Conservation (phyloP, 1,140 invertebrate species). For the Globodera ellingtonae region DNA sequence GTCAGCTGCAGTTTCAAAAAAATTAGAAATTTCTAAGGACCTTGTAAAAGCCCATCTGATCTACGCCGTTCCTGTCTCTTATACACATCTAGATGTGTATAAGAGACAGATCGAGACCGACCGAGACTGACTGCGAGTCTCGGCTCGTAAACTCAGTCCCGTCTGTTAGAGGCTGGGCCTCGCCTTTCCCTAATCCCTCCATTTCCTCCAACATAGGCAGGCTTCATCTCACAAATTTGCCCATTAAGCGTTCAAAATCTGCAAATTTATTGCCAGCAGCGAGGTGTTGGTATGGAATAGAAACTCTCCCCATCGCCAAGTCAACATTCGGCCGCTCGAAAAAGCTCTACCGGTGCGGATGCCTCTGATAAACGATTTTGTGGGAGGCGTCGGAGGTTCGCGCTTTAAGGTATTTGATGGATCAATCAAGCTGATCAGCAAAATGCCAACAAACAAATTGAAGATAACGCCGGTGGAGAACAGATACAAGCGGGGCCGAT, state of each 20-base stretch:
- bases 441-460: not conserved
- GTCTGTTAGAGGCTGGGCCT: too few species aligned
- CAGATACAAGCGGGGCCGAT: conserved; percentile 22
- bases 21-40: conserved; percentile 45
- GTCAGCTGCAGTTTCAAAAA: conserved; percentile 7
- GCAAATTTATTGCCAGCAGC: conserved; percentile 1
- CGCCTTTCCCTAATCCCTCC: too few species aligned
- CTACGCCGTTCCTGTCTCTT: conserved; percentile 64
- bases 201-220: too few species aligned
- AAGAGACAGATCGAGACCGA: too few species aligned
- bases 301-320: not conserved
- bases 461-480: conserved; percentile 28
- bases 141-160: too few species aligned
- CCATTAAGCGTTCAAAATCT: conserved; percentile 12
- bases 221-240: too few species aligned
- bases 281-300: not conserved
- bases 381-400: not conserved
- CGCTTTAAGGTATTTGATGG: not conserved
- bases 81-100: too few species aligned
- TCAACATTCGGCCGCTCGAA: not conserved
- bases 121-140: too few species aligned
- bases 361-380: not conserved
- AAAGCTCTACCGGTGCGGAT: not conserved
- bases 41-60: conserved; percentile 64
- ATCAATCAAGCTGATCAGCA: not conserved